Evolutionary conservation across 2,113 vertebrate genomes (phyloP), one percentile per base, ranked within the genome.

Genomic region (Anthoscopus minutus): DNA sequence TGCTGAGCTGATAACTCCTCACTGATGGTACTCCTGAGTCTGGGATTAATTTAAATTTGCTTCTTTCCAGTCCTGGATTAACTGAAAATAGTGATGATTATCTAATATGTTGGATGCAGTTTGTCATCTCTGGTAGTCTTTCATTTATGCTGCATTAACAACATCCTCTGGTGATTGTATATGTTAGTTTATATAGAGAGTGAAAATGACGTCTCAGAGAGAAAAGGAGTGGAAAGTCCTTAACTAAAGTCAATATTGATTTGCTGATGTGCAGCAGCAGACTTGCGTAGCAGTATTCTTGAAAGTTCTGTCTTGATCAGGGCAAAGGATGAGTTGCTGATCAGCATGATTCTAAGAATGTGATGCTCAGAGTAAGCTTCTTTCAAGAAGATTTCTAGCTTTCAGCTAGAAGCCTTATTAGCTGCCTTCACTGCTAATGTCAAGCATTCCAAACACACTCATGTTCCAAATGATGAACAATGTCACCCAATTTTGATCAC

Each of bases 291-390:
- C 30, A 21, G 23, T 58, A 13, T 65, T 90, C 58, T 58, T 76
- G 64, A 89, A 78, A 89, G 38, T 57, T 83, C n/a, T 37, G 0
- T 24, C 7, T 3, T 15, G 5, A 20, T 56, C 38, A 47, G 54
- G 25, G n/a, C 10, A 73, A 45, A 50, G 37, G 37, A 73, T 42
- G 54, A 54, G 47, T 30, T 0, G 0, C 35, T 1, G 3, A 21
- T 67, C 1, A 16, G 15, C 15, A 44, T 78, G 84, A 27, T 4
- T 1, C 15, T 61, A 37, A 56, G 16, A 9, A 6, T 25, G 37
- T 66, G 83, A 27, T 2, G 2, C 15, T 57, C 47, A 54, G 23
- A 79, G n/a, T 4, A 62, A 38, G 10, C 0, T 1, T 84, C n/a
- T n/a, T n/a, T n/a, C n/a, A n/a, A n/a, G n/a, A n/a, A n/a, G n/a